phyloP scores from a whole-genome alignment of 2,113 vertebrate species.

The Pimephales promelas region DNA sequence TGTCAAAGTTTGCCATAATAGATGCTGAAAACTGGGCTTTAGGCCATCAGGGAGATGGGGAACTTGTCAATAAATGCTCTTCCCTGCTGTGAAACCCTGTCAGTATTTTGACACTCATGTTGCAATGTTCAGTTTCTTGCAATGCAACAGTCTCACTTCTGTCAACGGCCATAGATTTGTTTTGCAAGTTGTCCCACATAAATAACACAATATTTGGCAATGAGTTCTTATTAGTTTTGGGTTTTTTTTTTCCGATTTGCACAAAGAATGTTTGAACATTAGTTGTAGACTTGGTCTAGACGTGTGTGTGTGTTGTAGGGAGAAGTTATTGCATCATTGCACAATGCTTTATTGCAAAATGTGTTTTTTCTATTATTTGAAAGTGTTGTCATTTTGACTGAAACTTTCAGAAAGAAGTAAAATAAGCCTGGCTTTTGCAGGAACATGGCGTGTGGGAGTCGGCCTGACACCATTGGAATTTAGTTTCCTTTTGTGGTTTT shows the following conservation, averaged over 20 bases:
- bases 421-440: background rate
- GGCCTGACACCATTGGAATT: background rate
- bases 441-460: background rate
- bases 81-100: constrained; percentile 23
- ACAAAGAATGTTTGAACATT: background rate
- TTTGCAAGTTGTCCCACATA: constrained; percentile 19
- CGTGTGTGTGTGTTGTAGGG: background rate
- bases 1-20: constrained; percentile 3
- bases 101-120: constrained; percentile 12
- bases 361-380: background rate
- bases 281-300: background rate
- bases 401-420: background rate
- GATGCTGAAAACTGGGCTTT: constrained; percentile 28
- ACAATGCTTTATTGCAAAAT: background rate
- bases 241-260: background rate
- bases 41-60: constrained; percentile 10
- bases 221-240: constrained; percentile 5
- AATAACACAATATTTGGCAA: constrained; percentile 12
- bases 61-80: constrained; percentile 39
- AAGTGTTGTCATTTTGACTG: background rate
- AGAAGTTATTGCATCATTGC: constrained; percentile 6
- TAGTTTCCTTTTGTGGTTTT: background rate
- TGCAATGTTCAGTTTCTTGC: constrained; percentile 30
- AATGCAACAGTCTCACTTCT: background rate
- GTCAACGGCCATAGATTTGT: constrained; percentile 19